These are phyloP conservation scores for Strigamia transsilvanica DNA, from an alignment of 2,888 invertebrate species.

Conservation along the genomic window DNA sequence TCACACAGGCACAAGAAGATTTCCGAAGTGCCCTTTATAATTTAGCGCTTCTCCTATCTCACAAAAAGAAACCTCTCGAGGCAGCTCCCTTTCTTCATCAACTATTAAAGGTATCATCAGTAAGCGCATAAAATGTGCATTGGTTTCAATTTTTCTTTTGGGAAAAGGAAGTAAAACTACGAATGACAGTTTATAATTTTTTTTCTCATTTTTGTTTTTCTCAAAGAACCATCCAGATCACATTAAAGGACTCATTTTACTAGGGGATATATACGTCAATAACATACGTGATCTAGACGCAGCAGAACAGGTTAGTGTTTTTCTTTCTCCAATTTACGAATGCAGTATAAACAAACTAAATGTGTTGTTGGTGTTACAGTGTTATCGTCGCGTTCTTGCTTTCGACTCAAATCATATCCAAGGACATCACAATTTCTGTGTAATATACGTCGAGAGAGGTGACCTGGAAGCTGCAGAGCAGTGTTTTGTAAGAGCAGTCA, in stretches of 20 bases:
- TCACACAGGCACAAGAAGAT: constrained; percentile 73
- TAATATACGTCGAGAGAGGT: constrained; percentile 92
- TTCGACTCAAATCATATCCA: constrained; percentile 91
- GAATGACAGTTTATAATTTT: not conserved
- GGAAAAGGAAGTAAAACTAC: not conserved
- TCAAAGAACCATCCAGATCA: constrained; percentile 86
- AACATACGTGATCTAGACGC: constrained; percentile 92
- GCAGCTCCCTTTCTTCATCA: constrained; percentile 92
- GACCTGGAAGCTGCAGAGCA: constrained; percentile 83
- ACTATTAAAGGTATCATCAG: constrained; percentile 70
- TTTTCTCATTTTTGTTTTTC: constrained; percentile 5
- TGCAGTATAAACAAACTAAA: constrained; percentile 14
- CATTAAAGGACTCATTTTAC: constrained; percentile 88
- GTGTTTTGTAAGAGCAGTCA: constrained; percentile 82
- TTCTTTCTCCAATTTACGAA: not conserved
- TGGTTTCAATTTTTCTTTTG: not conserved
- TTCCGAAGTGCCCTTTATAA: constrained; percentile 95
- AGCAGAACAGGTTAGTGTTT: constrained; percentile 79
- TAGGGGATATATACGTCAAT: constrained; percentile 96
- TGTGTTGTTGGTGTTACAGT: constrained; percentile 69
- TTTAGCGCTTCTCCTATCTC: constrained; percentile 86
- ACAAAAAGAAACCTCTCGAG: constrained; percentile 85
- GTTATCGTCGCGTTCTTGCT: constrained; percentile 86
- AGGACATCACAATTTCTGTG: constrained; percentile 94
- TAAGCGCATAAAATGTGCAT: constrained; percentile 1